Conservation (phyloP, 2,113 vertebrate genomes). For the Brachirus orientalis region DNA sequence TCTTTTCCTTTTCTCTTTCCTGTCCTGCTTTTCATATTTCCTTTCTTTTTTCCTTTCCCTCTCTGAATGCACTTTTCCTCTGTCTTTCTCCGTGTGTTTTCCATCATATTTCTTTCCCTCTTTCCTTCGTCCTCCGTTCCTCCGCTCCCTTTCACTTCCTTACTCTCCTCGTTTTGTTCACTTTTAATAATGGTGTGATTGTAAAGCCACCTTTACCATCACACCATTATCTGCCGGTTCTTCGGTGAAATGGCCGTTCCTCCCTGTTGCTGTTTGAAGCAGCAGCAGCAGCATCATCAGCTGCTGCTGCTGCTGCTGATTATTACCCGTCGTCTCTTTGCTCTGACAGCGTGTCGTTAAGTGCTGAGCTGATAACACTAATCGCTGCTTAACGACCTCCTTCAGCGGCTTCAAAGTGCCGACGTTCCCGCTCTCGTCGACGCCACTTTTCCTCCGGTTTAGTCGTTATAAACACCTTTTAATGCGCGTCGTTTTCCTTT, state of each 20-base stretch:
- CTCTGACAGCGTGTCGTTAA: constrained; percentile 33
- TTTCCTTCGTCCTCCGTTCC: neutral
- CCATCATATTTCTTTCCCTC: too few species aligned
- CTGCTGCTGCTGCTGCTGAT: neutral
- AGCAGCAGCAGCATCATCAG: neutral
- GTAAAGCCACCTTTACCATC: too few species aligned
- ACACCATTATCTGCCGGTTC: too few species aligned
- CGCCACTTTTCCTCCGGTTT: too few species aligned
- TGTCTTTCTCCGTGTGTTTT: neutral
- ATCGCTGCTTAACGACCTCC: constrained; percentile 30
- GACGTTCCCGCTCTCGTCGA: too few species aligned
- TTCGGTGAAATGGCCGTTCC: too few species aligned
- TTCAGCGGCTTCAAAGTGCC: neutral
- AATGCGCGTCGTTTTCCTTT: too few species aligned
- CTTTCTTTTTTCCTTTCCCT: neutral
- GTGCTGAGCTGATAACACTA: constrained; percentile 36
- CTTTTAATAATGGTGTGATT: too few species aligned
- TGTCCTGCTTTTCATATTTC: neutral
- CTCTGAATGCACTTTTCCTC: too few species aligned
- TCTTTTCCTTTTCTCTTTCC: neutral
- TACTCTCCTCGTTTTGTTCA: too few species aligned
- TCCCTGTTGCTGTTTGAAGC: constrained; percentile 7
- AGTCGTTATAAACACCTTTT: too few species aligned
- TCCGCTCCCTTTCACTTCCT: too few species aligned
- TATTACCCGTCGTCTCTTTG: neutral